Base-by-base conservation (phyloP, 2,797 vertebrate species). In the Nasua narica region DNA sequence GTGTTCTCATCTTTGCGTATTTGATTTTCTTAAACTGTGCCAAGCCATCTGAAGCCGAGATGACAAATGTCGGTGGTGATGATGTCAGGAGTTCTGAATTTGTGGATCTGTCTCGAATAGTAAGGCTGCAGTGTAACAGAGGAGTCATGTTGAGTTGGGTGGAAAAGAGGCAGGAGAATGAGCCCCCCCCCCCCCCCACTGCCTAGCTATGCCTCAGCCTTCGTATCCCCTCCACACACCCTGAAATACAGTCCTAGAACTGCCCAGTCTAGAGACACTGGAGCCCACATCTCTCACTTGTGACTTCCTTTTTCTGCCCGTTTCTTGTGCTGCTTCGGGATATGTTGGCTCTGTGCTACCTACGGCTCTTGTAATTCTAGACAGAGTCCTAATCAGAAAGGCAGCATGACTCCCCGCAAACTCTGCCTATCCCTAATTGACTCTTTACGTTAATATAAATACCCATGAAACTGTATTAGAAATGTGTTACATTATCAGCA, bases 341-440 rank as follows among this genome's bases (percentile, higher is more conserved):
- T 3, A 0, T 11, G 1, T 25, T 32, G 2, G 13, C 15, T 93
- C 16, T 62, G 0, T 88, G 12, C 84, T 67, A 18, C 29, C 67
- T 52, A 8, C 3, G 40, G 60, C 27, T 74, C 60, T n/a, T 5
- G 29, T 65, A 78, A 91, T 56, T 93, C 72, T 43, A 5, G 65
- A 54, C 18, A 82, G 78, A 90, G 77, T 23, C 1, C 16, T 92
- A 85, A 85, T 90, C 88, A 94, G 79, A 96, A 43, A 85, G 94
- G 78, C 84, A 95, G 70, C 67, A 13, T 21, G 60, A 14, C n/a
- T 60, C 12, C n/a, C 29, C 52, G 3, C 32, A 7, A 83, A 11
- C n/a, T 90, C 79, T 56, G 89, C 60, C 60, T 48, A 1, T 72
- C 27, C 82, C n/a, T 96, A 95, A 95, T 76, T 54, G 37, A 11